Percentiles rank a stretch among this genome's conserved stretches.
Evolutionary conservation across 2,113 vertebrate species (phyloP).

Genomic region (Dromas ardeola): DNA sequence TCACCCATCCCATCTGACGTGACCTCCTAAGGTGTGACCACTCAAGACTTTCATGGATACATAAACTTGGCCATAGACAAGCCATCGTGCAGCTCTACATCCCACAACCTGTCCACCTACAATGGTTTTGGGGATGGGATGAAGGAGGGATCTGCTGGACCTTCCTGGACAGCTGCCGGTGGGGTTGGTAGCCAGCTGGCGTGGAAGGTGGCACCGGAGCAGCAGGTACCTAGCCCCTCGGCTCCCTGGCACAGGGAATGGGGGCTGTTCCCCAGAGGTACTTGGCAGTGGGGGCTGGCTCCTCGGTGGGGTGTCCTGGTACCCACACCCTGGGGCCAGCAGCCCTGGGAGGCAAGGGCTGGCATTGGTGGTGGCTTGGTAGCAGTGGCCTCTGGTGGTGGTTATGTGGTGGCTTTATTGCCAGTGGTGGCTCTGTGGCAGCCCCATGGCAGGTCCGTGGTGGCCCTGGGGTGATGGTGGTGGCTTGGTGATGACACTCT

Average conservation of each 20-base stretch:
- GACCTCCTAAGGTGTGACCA: not conserved
- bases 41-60: not conserved
- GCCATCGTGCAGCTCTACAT: not conserved
- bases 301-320: not conserved
- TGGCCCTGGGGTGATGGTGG: not conserved
- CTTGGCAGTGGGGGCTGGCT: accelerated
- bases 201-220: not conserved
- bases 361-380: not conserved
- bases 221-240: not conserved
- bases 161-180: accelerated
- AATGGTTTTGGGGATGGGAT: not conserved
- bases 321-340: not conserved
- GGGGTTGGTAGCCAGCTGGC: not conserved
- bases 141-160: not conserved
- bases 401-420: not conserved
- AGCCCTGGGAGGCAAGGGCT: not conserved
- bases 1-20: not conserved
- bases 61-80: not conserved
- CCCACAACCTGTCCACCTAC: not conserved
- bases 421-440: too few species aligned
- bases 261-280: not conserved
- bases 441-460: too few species aligned
- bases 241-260: accelerated
- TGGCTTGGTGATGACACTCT: not conserved
- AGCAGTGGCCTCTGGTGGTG: not conserved